Evolutionary conservation across 2,797 vertebrate genomes (phyloP), one percentile per base, ranked within the genome.

Genomic region (Luscinia luscinia): DNA sequence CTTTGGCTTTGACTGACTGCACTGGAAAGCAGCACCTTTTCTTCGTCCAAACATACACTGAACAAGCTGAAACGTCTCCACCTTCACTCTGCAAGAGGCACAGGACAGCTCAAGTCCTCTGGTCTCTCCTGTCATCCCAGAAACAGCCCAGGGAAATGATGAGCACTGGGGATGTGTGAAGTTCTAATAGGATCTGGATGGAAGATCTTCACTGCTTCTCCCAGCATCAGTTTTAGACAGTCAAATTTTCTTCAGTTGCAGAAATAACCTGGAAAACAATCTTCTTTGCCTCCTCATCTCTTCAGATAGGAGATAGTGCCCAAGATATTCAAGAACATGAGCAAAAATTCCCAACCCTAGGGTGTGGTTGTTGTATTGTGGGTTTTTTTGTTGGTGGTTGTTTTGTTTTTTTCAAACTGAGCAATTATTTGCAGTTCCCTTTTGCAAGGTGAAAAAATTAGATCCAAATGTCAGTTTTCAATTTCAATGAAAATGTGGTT

Each of bases 81-180:
- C 62, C 41, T 55, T 36, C 24, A 22, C 19, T 62, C 43, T 21
- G 5, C 17, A 57, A 55, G 36, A 57, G 5, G 20, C 15, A 51
- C 38, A 61, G 24, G 17, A 32, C 19, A 40, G 15, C 40, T 78
- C 12, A n/a, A 62, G 17, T 30, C 32, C 36, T 40, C 52, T 40
- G 41, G 57, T 41, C 16, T 70, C 41, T 41, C 41, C 55, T 62
- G 17, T 22, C 21, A 43, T 26, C 17, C 55, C 34, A 70, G 48
- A 77, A 76, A 45, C 18, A 49, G 20, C 43, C 24, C 12, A 8
- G 3, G 6, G 52, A 6, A 3, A 77, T 7, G 11, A 30, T 3
- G 2, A 34, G 19, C 3, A 1, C 2, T 22, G 30, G 3, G 11
- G 9, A 11, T 1, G 17, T 22, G 9, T 34, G 38, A 79, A 34